Conservation (phyloP, 1,140 invertebrate species). For the Whitmania pigra region DNA sequence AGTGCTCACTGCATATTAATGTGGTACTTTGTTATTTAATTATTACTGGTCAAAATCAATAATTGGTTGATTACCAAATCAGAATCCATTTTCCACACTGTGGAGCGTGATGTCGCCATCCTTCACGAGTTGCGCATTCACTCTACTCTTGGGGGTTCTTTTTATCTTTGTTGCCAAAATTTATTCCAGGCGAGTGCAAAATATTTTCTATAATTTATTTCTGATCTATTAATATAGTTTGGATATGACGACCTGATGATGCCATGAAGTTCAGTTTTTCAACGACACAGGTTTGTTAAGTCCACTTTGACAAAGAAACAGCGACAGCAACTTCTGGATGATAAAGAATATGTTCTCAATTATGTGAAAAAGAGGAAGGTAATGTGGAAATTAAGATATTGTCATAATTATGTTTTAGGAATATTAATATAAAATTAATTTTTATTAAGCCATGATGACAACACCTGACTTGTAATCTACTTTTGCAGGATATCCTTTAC, state of each 20-base stretch:
- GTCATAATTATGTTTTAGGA: neutral
- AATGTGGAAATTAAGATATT: conserved; percentile 10
- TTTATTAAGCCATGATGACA: too few species aligned
- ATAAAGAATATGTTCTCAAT: conserved; percentile 43
- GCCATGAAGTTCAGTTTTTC: conserved; percentile 14
- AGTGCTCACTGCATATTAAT: too few species aligned
- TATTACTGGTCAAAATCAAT: too few species aligned
- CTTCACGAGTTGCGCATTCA: too few species aligned
- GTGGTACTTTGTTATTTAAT: too few species aligned
- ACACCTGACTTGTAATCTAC: too few species aligned
- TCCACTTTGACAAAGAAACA: conserved; percentile 44
- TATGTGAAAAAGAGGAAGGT: conserved; percentile 47
- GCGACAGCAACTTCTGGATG: conserved; percentile 42
- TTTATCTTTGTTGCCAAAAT: neutral
- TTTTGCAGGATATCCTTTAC: too few species aligned
- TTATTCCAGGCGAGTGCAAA: neutral
- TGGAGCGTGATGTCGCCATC: too few species aligned
- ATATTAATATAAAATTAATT: too few species aligned
- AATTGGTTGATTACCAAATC: too few species aligned
- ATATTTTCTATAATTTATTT: neutral
- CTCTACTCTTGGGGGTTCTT: conserved; percentile 30
- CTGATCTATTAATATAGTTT: too few species aligned
- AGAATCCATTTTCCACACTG: too few species aligned
- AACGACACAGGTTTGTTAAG: conserved; percentile 32
- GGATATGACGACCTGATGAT: neutral